These are phyloP conservation scores for Neopipo cinnamomea DNA, from an alignment of 2,113 vertebrate genomes.

Conservation along the genomic window DNA sequence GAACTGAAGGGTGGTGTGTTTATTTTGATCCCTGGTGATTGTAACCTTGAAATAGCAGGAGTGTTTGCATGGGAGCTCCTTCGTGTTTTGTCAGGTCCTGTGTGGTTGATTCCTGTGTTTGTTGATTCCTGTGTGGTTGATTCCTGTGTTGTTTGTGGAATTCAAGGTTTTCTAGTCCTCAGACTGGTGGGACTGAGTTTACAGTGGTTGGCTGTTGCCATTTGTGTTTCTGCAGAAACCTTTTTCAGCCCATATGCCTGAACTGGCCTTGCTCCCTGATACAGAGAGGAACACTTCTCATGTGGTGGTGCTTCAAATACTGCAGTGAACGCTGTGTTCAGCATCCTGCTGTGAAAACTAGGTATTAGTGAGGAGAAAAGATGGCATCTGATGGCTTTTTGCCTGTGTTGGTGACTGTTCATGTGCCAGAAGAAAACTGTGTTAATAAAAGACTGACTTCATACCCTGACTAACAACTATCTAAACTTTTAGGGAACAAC, in stretches of 20 bases:
- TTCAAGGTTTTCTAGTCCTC: background rate
- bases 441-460: background rate
- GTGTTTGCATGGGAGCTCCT: background rate
- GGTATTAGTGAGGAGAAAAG: background rate
- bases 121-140: background rate
- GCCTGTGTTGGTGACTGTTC: background rate
- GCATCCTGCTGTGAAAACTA: background rate
- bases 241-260: background rate
- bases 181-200: background rate
- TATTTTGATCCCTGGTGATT: background rate
- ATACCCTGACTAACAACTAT: background rate
- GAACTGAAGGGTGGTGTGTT: background rate
- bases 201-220: background rate
- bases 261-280: background rate
- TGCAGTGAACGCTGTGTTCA: background rate
- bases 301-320: background rate
- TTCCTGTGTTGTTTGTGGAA: background rate
- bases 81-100: background rate
- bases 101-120: background rate
- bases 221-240: background rate
- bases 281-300: background rate
- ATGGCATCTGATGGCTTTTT: background rate
- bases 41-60: background rate
- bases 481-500: background rate
- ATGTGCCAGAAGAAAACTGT: background rate